These are phyloP conservation scores for Philantomba maxwellii DNA, from an alignment of 2,113 vertebrate genomes.

Conservation along the genomic window DNA sequence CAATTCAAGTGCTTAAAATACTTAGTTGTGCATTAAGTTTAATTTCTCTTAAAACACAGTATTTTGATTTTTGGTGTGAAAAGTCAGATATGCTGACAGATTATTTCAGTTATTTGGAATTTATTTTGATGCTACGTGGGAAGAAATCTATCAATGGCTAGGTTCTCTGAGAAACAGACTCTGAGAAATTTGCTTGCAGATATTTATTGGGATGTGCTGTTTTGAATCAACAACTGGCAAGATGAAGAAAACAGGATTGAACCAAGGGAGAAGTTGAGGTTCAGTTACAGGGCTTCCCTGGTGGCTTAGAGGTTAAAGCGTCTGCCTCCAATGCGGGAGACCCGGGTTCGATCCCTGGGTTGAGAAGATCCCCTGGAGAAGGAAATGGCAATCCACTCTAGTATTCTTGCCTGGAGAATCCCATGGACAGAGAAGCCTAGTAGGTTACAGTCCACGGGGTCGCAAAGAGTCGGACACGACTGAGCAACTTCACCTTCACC, in stretches of 20 bases:
- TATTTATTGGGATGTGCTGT: background rate
- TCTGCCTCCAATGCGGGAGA: too few relatives aligned
- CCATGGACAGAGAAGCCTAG: too few relatives aligned
- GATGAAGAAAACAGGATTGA: background rate
- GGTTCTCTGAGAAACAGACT: background rate
- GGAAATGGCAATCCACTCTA: too few relatives aligned
- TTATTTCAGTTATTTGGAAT: background rate
- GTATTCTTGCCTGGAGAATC: too few relatives aligned
- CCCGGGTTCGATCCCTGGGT: too few relatives aligned
- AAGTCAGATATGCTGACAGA: background rate
- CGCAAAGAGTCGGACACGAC: too few relatives aligned
- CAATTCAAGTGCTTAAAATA: background rate
- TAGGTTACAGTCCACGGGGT: too few relatives aligned
- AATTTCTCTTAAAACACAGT: background rate
- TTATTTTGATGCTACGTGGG: background rate
- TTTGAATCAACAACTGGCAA: background rate
- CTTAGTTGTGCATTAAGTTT: background rate
- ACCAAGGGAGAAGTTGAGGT: background rate
- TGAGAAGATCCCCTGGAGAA: too few relatives aligned
- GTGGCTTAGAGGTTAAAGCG: too few relatives aligned
- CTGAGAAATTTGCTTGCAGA: background rate
- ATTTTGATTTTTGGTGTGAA: background rate
- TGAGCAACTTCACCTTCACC: too few relatives aligned
- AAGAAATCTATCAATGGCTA: background rate
- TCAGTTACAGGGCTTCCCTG: too few relatives aligned